Percentiles rank a stretch among this genome's conserved stretches.
Evolutionary conservation across 2,797 vertebrate species (phyloP).

Genomic region (Thripadectes ignobilis): DNA sequence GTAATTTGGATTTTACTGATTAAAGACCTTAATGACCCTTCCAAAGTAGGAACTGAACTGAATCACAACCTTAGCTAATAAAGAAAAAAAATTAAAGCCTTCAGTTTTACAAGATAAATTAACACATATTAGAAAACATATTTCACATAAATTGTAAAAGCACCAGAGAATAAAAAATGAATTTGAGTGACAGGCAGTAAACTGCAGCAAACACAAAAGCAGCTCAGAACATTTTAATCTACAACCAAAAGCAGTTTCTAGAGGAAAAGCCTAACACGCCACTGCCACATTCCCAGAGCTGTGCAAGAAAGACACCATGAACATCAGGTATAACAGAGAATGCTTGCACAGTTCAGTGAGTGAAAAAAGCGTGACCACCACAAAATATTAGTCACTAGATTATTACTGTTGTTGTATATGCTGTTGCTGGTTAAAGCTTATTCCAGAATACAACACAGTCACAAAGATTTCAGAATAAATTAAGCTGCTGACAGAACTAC

Average conservation of each 20-base stretch:
- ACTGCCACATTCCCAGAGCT: not conserved
- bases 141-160: constrained; percentile 13
- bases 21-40: constrained; percentile 8
- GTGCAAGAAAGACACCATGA: not conserved
- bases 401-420: not conserved
- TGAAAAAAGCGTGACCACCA: not conserved
- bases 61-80: constrained; percentile 60
- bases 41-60: constrained; percentile 16
- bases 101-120: constrained; percentile 54
- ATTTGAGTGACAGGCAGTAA: constrained; percentile 8
- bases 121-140: constrained; percentile 6
- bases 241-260: not conserved
- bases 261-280: not conserved
- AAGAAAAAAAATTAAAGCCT: constrained; percentile 37
- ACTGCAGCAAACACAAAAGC: not conserved
- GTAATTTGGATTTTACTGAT: constrained; percentile 55
- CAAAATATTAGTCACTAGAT: not conserved
- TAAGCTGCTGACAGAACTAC: not conserved
- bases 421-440: not conserved
- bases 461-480: not conserved
- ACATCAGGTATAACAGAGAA: not conserved
- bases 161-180: constrained; percentile 16
- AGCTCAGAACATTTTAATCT: not conserved
- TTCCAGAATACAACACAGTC: not conserved
- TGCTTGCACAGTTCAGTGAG: not conserved